Conservation (phyloP, 1,140 invertebrate genomes). For the Diplogasteroides magnus region DNA sequence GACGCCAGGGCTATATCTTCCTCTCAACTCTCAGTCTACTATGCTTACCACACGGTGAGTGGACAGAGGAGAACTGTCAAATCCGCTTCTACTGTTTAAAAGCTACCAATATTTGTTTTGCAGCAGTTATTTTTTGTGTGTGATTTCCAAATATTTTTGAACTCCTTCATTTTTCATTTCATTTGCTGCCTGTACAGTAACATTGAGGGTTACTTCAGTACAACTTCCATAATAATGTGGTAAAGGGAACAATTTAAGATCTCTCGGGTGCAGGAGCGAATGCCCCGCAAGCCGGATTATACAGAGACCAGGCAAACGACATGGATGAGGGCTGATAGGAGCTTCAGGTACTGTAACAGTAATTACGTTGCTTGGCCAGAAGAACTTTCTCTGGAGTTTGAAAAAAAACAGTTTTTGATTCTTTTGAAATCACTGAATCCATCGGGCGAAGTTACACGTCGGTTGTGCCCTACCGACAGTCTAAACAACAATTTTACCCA, state of each 20-base stretch:
- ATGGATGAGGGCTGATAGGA: slow-evolving; percentile 14
- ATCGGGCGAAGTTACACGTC: too few species aligned
- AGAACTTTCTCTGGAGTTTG: too few species aligned
- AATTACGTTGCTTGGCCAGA: too few species aligned
- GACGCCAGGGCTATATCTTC: slow-evolving; percentile 19
- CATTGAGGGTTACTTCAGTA: too few species aligned
- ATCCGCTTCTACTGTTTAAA: too few species aligned
- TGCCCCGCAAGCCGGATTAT: slow-evolving; percentile 20
- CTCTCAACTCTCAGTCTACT: slow-evolving; percentile 25
- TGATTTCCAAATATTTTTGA: background rate
- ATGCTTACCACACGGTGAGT: slow-evolving; percentile 26
- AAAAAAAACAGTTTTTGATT: too few species aligned
- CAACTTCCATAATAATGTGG: too few species aligned
- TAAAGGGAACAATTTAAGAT: too few species aligned
- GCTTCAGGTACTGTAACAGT: slow-evolving; percentile 27
- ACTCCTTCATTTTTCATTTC: background rate
- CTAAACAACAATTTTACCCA: too few species aligned
- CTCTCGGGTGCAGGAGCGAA: slow-evolving; percentile 27
- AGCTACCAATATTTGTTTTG: too few species aligned
- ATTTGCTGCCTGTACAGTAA: background rate
- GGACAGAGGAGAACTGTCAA: background rate
- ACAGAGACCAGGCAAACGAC: slow-evolving; percentile 10
- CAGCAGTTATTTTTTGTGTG: background rate
- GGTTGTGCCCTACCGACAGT: too few species aligned
- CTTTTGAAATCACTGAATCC: too few species aligned